Percentiles rank a stretch among this genome's conserved stretches.
Evolutionary conservation across 2,888 invertebrate genomes (phyloP).

Genomic region (Acheta domesticus): DNA sequence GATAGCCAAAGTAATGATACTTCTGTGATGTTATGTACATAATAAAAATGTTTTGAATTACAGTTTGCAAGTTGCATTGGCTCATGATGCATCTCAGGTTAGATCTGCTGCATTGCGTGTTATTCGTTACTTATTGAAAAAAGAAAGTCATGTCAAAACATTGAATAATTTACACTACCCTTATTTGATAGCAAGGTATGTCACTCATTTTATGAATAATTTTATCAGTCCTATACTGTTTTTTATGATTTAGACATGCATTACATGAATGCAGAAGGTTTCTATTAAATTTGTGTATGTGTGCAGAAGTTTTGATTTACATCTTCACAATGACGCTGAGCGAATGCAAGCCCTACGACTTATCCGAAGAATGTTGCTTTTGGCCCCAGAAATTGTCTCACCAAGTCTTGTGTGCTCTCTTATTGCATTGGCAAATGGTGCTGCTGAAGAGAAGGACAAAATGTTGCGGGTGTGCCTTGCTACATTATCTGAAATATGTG

Average conservation of each 20-base stretch:
- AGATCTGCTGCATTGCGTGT: constrained; percentile 85
- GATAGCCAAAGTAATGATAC: too few relatives aligned
- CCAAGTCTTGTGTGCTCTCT: constrained; percentile 73
- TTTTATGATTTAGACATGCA: too few relatives aligned
- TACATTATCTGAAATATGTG: constrained; percentile 83
- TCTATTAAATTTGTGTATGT: constrained; percentile 33
- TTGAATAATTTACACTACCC: constrained; percentile 81
- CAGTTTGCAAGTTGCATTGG: constrained; percentile 80
- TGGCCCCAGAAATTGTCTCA: constrained; percentile 66
- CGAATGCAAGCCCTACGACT: constrained; percentile 87
- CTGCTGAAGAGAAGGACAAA: constrained; percentile 75
- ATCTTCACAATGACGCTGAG: constrained; percentile 75
- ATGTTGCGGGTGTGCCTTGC: constrained; percentile 82
- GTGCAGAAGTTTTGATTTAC: constrained; percentile 81
- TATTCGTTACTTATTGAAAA: constrained; percentile 76
- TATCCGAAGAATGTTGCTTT: constrained; percentile 65
- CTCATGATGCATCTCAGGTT: constrained; percentile 84
- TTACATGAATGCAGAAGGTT: neutral
- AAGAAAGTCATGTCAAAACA: constrained; percentile 71
- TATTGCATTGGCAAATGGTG: constrained; percentile 76
- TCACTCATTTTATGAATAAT: constrained; percentile 33
- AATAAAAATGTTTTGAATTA: constrained; percentile 38
- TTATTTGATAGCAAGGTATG: constrained; percentile 72
- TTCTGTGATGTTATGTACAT: too few relatives aligned
- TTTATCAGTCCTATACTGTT: too few relatives aligned